These are phyloP conservation scores for Watsonalla binaria DNA, from an alignment of 2,888 invertebrate species.

Conservation along the genomic window DNA sequence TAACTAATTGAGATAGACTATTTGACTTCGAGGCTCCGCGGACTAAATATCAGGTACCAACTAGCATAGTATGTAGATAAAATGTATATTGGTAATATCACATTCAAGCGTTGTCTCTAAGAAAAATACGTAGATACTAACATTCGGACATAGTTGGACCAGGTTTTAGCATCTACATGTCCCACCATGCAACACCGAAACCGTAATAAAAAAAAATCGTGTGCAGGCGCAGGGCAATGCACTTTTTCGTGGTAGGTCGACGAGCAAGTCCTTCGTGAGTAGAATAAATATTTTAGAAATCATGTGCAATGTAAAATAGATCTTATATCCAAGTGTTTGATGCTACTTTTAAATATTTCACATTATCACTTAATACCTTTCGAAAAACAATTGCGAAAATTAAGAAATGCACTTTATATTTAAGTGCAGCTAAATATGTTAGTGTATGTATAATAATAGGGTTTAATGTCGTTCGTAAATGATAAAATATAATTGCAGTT, in stretches of 20 bases:
- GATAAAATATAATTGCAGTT: background rate
- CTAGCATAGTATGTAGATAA: no score
- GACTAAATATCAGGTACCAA: no score
- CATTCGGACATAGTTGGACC: background rate
- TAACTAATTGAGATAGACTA: no score
- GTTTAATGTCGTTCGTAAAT: no score
- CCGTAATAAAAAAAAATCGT: constrained; percentile 43
- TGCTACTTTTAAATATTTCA: background rate
- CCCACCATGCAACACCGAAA: constrained; percentile 31
- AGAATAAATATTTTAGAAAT: constrained; percentile 48
- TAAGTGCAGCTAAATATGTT: no score
- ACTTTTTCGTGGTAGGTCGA: constrained; percentile 64
- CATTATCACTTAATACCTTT: background rate
- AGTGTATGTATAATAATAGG: background rate
- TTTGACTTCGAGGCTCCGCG: no score
- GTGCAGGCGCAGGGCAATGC: constrained; percentile 60
- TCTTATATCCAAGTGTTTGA: constrained; percentile 7
- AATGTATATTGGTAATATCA: no score
- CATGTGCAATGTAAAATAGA: constrained; percentile 15
- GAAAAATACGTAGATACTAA: no score
- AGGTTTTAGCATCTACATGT: background rate
- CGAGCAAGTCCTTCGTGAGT: constrained; percentile 48
- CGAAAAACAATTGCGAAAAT: constrained; percentile 5
- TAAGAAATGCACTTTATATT: constrained; percentile 5
- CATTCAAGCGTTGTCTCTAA: no score